Evolutionary conservation across 2,113 vertebrate genomes (phyloP), one percentile per base, ranked within the genome.

Genomic region (Dipodomys ordii): DNA sequence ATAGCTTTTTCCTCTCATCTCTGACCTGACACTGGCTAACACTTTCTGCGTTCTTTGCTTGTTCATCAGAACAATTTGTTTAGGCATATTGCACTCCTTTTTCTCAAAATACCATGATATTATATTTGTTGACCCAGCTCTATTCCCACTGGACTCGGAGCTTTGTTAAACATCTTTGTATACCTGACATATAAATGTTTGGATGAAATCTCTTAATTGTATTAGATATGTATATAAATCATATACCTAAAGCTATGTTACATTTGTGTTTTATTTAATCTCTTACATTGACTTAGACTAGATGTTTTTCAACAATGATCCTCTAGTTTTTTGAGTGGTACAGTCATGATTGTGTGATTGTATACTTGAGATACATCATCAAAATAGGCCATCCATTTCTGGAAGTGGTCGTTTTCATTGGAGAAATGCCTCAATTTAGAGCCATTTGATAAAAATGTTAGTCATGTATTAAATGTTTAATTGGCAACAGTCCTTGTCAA

Each of bases 131-230:
- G 82, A 83, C 83, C 73, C 88, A 57, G 89, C 89, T 96, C 30
- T 94, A 90, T 94, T 87, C 73, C 76, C 77, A 79, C 53, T 90
- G 82, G 73, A 90, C 80, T 96, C 92, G 87, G 71, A 91, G 25
- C 64, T 92, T 90, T 87, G 84, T 94, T 90, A 96, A 94, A 92
- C 95, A 96, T 91, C 90, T 92, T 94, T 94, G 13, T 95, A 89
- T 83, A 91, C 95, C 93, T 95, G 81, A 90, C 69, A 78, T 95
- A 25, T 83, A 94, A 92, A 87, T 96, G 67, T 97, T 90, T 94
- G 90, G 89, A 92, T 95, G 93, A 95, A 76, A 86, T 87, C 39
- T 95, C 71, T 53, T 95, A 91, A 91, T 90, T 39, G 27, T 89
- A 90, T 82, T 93, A 92, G 87, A 87, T 95, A 86, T 92, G 91